A percentile compares a stretch with the other conserved stretches of the same genome.
These are phyloP conservation scores for Siphlonurus alternatus DNA, from an alignment of 2,888 invertebrate genomes.

Conservation along the genomic window DNA sequence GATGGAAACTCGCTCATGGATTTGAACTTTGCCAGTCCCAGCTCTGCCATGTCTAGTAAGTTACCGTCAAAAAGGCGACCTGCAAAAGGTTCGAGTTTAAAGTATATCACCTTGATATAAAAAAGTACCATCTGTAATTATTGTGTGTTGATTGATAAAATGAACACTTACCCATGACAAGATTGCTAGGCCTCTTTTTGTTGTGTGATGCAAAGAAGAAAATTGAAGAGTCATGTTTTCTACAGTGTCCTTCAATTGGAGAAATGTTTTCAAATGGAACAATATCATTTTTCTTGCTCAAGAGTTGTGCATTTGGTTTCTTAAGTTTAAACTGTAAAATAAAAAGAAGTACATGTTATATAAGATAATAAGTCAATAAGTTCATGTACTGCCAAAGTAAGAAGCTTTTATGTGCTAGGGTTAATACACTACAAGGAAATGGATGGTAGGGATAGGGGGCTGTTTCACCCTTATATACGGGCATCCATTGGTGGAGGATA, in stretches of 20 bases:
- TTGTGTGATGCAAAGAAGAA: constrained; percentile 85
- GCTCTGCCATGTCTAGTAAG: constrained; percentile 89
- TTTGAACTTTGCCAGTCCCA: constrained; percentile 72
- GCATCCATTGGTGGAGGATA: no score
- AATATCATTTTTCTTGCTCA: constrained; percentile 70
- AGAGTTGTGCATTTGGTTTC: constrained; percentile 63
- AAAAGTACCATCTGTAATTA: neutral
- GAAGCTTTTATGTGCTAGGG: neutral
- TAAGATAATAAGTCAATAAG: constrained; percentile 2
- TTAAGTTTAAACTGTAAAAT: constrained; percentile 50
- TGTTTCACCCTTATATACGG: no score
- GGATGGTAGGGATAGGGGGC: neutral
- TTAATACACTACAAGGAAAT: neutral
- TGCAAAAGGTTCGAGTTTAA: no score
- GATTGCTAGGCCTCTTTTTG: constrained; percentile 88
- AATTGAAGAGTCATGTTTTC: constrained; percentile 73
- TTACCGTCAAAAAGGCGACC: constrained; percentile 74
- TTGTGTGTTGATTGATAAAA: neutral
- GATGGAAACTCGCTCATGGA: constrained; percentile 62
- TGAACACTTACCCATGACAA: constrained; percentile 49
- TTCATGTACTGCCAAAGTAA: constrained; percentile 7
- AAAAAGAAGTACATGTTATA: constrained; percentile 7
- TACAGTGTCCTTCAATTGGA: constrained; percentile 56
- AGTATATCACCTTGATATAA: no score
- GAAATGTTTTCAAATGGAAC: constrained; percentile 84